Evolutionary conservation across 2,797 vertebrate genomes (phyloP).

Genomic region (Streptopelia turtur): DNA sequence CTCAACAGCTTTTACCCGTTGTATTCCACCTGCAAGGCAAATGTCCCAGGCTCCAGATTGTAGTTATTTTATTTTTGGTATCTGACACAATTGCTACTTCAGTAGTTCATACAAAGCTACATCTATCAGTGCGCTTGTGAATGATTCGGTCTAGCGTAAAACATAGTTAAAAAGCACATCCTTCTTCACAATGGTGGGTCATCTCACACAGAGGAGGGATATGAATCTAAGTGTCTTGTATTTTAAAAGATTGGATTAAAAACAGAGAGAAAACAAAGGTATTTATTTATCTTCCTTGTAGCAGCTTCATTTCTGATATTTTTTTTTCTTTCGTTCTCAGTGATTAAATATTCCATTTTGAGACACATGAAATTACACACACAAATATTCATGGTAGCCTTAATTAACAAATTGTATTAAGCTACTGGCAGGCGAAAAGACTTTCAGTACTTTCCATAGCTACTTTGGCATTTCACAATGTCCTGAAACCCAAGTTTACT

Average conservation of each 20-base stretch:
- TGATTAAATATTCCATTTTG: not conserved
- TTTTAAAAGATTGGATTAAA: not conserved
- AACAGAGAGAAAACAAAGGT: not conserved
- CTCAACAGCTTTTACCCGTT: not conserved
- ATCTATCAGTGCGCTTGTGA: not conserved
- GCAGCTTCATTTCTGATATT: not conserved
- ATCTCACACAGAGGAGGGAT: not conserved
- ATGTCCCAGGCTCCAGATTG: not conserved
- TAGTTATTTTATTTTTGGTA: not conserved
- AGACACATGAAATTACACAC: not conserved
- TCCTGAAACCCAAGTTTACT: not conserved
- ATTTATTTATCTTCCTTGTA: not conserved
- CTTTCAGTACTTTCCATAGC: not conserved
- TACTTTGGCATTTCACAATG: not conserved
- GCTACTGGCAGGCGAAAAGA: not conserved
- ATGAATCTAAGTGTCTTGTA: not conserved
- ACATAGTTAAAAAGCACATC: too few relatives aligned
- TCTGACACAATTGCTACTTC: not conserved
- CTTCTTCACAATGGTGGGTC: not conserved
- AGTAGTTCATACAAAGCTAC: not conserved
- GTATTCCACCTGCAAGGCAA: not conserved
- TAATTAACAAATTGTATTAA: not conserved
- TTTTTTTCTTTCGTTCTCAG: not conserved
- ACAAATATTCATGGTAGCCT: not conserved
- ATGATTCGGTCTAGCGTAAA: rapidly evolving